Conservation (phyloP, 2,797 vertebrate species). For the Phrynocephalus guinanensis region DNA sequence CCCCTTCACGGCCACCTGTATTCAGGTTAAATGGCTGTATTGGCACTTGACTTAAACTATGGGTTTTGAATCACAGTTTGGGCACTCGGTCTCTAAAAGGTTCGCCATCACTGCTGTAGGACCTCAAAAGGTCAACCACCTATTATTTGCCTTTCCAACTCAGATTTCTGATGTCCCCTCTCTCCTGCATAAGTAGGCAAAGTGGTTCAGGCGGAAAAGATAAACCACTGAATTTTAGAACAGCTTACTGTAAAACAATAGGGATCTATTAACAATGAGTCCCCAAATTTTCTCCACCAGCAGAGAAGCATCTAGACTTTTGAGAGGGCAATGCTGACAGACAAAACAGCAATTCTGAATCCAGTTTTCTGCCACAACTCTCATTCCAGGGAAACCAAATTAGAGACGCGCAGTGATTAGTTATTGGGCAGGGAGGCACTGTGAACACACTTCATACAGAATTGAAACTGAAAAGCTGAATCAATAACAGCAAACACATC, state of each 20-base stretch:
- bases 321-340: not conserved
- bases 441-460: not conserved
- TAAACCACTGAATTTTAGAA: not conserved
- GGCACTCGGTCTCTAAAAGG: too few species aligned
- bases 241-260: not conserved
- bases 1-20: too few species aligned
- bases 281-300: not conserved
- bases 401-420: not conserved
- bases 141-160: not conserved
- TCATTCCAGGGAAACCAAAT: not conserved
- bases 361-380: not conserved
- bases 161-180: not conserved
- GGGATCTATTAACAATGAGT: not conserved
- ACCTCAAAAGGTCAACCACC: not conserved
- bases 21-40: too few species aligned
- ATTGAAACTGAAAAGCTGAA: slow-evolving; percentile 1
- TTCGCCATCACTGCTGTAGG: not conserved
- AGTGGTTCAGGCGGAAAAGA: not conserved
- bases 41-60: too few species aligned
- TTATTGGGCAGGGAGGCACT: not conserved
- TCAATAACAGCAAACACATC: not conserved
- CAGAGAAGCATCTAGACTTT: not conserved
- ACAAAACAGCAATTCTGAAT: not conserved
- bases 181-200: not conserved
- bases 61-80: too few species aligned